phyloP scores from a whole-genome alignment of 1,140 invertebrate genomes.

The Leguminivora glycinivorella region DNA sequence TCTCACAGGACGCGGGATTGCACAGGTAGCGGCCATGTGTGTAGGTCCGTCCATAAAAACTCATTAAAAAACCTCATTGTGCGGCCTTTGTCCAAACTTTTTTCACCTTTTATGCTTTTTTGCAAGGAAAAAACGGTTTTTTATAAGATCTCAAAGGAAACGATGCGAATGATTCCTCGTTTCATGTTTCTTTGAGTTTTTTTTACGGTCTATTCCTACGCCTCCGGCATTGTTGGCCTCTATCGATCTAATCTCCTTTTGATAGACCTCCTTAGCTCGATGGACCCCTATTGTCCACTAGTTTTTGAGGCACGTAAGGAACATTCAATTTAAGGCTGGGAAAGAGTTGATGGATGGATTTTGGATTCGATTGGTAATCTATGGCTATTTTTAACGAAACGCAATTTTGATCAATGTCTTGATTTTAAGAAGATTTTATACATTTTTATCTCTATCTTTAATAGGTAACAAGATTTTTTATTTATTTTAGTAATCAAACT shows the following conservation, averaged over 20 bases:
- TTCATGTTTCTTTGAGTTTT: slow-evolving; percentile 74
- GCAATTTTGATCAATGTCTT: slow-evolving; percentile 30
- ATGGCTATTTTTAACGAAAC: slow-evolving; percentile 37
- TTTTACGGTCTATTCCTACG: slow-evolving; percentile 53
- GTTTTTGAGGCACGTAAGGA: slow-evolving; percentile 43
- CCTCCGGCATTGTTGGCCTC: slow-evolving; percentile 68
- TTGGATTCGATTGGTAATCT: slow-evolving; percentile 53
- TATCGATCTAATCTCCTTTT: slow-evolving; percentile 75
- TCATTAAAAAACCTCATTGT: slow-evolving; percentile 63
- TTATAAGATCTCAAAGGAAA: slow-evolving; percentile 76
- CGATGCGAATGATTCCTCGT: slow-evolving; percentile 78
- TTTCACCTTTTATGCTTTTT: slow-evolving; percentile 74
- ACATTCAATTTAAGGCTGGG: slow-evolving; percentile 31
- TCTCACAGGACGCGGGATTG: slow-evolving; percentile 7
- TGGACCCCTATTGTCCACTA: slow-evolving; percentile 72
- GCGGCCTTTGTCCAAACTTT: slow-evolving; percentile 71
- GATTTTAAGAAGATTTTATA: neutral
- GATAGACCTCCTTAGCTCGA: slow-evolving; percentile 68
- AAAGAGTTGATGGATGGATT: slow-evolving; percentile 50
- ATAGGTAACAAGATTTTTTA: no score
- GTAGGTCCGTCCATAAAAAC: slow-evolving; percentile 21
- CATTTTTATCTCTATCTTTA: no score
- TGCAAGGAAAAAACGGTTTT: slow-evolving; percentile 74
- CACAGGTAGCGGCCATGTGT: slow-evolving; percentile 26
- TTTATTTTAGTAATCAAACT: no score